Evolutionary conservation across 2,113 vertebrate genomes (phyloP).

Genomic region (Halichoeres trimaculatus): DNA sequence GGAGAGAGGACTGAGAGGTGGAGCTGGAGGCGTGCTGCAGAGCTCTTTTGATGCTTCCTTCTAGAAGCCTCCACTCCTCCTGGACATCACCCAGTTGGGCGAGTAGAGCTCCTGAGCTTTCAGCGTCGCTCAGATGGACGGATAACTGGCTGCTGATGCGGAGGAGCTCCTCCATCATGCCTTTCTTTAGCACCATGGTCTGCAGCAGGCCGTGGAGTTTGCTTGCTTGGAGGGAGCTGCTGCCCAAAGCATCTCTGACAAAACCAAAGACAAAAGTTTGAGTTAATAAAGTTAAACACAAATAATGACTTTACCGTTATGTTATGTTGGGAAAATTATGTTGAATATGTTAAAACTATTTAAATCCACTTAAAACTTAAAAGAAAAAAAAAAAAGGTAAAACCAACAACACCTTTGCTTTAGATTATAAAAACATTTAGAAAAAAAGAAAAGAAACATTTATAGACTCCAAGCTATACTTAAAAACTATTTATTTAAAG

Average conservation of each 20-base stretch:
- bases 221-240: conserved; percentile 79
- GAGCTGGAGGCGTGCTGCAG: conserved; percentile 78
- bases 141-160: conserved; percentile 81
- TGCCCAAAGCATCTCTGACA: conserved; percentile 82
- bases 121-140: conserved; percentile 78
- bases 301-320: too few species aligned
- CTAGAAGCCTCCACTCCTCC: conserved; percentile 84
- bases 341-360: too few species aligned
- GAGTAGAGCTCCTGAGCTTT: conserved; percentile 83
- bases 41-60: conserved; percentile 82
- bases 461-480: too few species aligned
- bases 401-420: too few species aligned
- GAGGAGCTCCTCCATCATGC: conserved; percentile 78
- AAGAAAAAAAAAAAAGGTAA: too few species aligned
- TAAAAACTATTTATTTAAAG: too few species aligned
- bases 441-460: too few species aligned
- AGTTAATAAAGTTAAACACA: too few species aligned
- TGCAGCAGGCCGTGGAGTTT: conserved; percentile 82
- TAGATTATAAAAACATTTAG: too few species aligned
- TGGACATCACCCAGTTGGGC: conserved; percentile 86
- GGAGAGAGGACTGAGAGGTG: conserved; percentile 71
- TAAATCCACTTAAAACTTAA: background rate
- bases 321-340: too few species aligned
- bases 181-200: conserved; percentile 80
- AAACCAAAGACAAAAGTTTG: conserved; percentile 1